Evolutionary conservation across 2,888 invertebrate species (phyloP).

Genomic region (Cheilosia scutellata): DNA sequence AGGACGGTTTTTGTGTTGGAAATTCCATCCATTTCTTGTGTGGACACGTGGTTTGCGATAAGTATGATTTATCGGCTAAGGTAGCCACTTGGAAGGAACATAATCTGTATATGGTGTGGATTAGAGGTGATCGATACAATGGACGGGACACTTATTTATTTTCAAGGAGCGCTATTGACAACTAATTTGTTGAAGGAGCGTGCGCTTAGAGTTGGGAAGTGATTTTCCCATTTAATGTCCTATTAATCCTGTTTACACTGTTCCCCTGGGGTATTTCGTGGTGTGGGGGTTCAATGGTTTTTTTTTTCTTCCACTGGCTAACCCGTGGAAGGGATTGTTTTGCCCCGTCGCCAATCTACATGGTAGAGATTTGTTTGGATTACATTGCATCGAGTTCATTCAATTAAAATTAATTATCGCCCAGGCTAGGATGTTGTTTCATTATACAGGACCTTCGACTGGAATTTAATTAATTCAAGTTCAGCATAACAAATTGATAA

Average conservation of each 20-base stretch:
- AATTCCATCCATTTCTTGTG: conserved; percentile 34
- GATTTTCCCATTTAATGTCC: conserved; percentile 39
- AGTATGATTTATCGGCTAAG: conserved; percentile 59
- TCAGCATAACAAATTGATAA: conserved; percentile 9
- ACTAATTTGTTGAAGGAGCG: conserved; percentile 31
- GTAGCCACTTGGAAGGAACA: conserved; percentile 35
- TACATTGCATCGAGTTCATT: conserved; percentile 25
- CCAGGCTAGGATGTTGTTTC: conserved; percentile 2
- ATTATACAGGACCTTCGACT: not conserved
- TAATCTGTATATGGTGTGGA: conserved; percentile 29
- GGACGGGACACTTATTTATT: conserved; percentile 25
- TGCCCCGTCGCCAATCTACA: not conserved
- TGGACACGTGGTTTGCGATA: conserved; percentile 50
- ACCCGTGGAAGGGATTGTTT: not conserved
- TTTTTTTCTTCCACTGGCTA: not conserved
- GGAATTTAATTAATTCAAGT: conserved; percentile 45
- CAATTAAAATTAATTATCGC: conserved; percentile 38
- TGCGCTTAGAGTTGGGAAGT: conserved; percentile 22
- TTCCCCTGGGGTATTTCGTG: not conserved
- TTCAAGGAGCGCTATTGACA: conserved; percentile 22
- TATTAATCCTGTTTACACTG: conserved; percentile 48
- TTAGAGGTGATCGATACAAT: conserved; percentile 40
- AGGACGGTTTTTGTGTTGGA: not conserved
- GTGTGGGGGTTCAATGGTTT: not conserved
- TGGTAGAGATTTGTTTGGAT: conserved; percentile 32